Percentiles rank a stretch among this genome's conserved stretches.
Evolutionary conservation across 2,113 vertebrate species (phyloP).

Genomic region (Vulpes ferrilata): DNA sequence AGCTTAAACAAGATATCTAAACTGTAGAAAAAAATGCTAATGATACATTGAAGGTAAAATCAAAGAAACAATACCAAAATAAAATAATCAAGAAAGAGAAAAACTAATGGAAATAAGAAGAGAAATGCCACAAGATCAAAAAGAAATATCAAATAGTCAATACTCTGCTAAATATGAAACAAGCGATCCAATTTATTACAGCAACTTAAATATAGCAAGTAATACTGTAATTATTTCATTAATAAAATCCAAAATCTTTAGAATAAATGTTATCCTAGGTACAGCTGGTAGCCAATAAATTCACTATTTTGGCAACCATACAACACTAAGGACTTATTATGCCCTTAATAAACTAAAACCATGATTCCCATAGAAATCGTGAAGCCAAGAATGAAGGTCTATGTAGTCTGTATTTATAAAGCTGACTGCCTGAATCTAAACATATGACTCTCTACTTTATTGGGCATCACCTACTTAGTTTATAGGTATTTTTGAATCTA

Average conservation of each 20-base stretch:
- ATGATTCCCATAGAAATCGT: background rate
- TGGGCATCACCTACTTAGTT: background rate
- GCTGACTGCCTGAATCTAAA: background rate
- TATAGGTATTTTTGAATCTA: background rate
- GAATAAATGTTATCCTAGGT: background rate
- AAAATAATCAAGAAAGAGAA: background rate
- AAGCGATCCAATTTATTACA: constrained; percentile 9
- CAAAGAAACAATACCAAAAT: background rate
- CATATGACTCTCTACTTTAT: background rate
- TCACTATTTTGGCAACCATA: background rate
- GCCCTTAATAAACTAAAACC: background rate
- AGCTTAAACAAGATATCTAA: background rate
- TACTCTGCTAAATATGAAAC: background rate
- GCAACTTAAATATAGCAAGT: background rate
- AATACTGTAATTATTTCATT: background rate
- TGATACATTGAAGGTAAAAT: background rate
- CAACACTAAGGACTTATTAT: background rate
- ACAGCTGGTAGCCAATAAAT: constrained; percentile 1
- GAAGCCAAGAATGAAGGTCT: background rate
- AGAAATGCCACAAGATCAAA: background rate
- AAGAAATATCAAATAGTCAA: constrained; percentile 3
- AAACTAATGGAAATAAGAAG: background rate
- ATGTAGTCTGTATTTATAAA: background rate
- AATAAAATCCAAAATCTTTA: constrained; percentile 26
- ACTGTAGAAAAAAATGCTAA: background rate